A percentile compares a stretch with the other conserved stretches of the same genome.
Evolutionary conservation across 2,797 vertebrate species (phyloP).

Genomic region (Xiphophorus birchmanni): DNA sequence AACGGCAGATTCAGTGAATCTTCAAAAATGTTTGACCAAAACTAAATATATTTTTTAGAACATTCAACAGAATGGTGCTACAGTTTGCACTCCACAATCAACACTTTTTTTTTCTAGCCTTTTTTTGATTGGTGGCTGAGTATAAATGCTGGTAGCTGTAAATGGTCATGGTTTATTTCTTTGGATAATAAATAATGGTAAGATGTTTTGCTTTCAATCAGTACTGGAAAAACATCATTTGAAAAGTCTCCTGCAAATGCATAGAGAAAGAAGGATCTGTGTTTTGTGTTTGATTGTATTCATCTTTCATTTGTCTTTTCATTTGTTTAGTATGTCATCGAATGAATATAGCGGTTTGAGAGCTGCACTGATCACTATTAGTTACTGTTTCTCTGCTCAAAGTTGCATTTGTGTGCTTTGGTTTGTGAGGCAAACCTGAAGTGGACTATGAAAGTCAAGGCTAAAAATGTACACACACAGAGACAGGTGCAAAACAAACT

Average conservation of each 20-base stretch:
- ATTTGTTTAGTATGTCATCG: not conserved
- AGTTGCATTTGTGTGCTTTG: not conserved
- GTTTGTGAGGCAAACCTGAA: not conserved
- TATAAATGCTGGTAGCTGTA: not conserved
- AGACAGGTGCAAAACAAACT: conserved; percentile 9
- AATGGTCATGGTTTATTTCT: not conserved
- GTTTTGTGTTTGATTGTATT: not conserved
- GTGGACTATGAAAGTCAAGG: not conserved
- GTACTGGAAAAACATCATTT: not conserved
- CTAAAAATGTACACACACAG: not conserved
- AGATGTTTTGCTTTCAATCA: not conserved
- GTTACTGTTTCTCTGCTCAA: not conserved
- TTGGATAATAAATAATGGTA: not conserved
- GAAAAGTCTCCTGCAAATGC: not conserved
- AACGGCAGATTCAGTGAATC: no score
- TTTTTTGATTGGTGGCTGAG: not conserved
- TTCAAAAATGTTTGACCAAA: no score
- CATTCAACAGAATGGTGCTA: not conserved
- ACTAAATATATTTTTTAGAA: not conserved
- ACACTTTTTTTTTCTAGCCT: not conserved
- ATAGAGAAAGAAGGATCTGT: not conserved
- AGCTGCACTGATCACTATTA: not conserved
- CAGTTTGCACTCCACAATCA: not conserved
- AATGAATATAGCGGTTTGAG: not conserved
- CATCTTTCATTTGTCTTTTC: not conserved